Base-by-base conservation (phyloP, 2,797 vertebrate genomes). In the Acrossocheilus fasciatus region DNA sequence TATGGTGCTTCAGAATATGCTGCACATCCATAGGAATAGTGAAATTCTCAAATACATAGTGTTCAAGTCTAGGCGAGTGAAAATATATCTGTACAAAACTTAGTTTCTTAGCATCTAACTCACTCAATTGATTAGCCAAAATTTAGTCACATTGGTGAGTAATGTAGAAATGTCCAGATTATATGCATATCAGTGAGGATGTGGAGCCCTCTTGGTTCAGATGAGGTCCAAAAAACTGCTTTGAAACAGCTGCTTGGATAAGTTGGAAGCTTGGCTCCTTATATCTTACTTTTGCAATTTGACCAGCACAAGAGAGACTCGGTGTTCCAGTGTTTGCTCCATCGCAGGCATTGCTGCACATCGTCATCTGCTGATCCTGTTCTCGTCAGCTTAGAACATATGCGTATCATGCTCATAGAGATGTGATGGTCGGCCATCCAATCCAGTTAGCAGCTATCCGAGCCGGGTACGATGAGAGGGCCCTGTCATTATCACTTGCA, bases 361-460 rank as follows among this genome's bases (percentile, higher is more conserved):
- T 82, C 2, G 41, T 30, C 78, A 52, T 30, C 30, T 41, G 41
- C 20, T 66, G 76, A 83, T 83, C 70, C 64, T 12, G 45, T 36
- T 78, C 62, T 81, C 74, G 62, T 45, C 86, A 81, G 54, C 30
- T 54, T 18, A 50, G 43, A 30, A 72, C 36, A 36, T 50, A 11
- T 36, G 41, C 45, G 41, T 50, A 69, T 79, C 50, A 36, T 79
- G 47, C 77, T 78, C 80, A 3, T 62, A 62, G 87, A 83, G 85
- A 66, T 62, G 82, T 86, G 82, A 50, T 83, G 64, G 34, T 81
- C 36, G 36, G 86, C 88, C 81, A 87, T 84, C 81, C 85, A 88
- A 84, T 87, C 85, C 90, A 80, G 85, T 88, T 91, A 90, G 89
- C 85, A 83, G 88, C 85, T 79, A 90, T 88, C 62, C 2, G 69